These are phyloP conservation scores for Drosophila sechellia DNA, from an alignment of 1,140 invertebrate species.

Conservation along the genomic window DNA sequence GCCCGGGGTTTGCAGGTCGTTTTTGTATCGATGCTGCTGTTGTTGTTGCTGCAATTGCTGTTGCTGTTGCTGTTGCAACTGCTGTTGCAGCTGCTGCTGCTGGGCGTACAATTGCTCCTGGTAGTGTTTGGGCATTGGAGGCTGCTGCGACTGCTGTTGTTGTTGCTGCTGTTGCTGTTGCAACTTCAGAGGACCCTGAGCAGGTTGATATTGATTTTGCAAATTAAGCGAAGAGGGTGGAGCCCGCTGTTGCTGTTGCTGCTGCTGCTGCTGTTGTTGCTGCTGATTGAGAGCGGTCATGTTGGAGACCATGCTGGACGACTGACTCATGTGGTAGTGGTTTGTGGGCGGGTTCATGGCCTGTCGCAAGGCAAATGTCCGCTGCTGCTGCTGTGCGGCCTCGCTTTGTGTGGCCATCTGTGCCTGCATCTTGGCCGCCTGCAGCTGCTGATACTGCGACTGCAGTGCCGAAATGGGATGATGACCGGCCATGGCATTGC, in stretches of 20 bases:
- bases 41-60: conserved; percentile 66
- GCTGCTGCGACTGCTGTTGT: conserved; percentile 45
- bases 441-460: conserved; percentile 86
- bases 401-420: conserved; percentile 87
- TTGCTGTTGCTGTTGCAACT: conserved; percentile 49
- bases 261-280: conserved; percentile 63
- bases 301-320: conserved; percentile 73
- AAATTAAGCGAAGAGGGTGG: conserved; percentile 79
- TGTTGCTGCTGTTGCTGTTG: conserved; percentile 58
- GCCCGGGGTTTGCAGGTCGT: conserved; percentile 69
- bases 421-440: conserved; percentile 87
- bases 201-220: conserved; percentile 77
- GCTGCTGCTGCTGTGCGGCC: conserved; percentile 87
- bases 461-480: conserved; percentile 85
- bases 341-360: conserved; percentile 83
- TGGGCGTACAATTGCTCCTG: conserved; percentile 74
- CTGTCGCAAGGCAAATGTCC: conserved; percentile 87
- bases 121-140: conserved; percentile 65
- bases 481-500: conserved; percentile 83
- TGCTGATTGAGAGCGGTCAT: conserved; percentile 61
- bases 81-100: conserved; percentile 56
- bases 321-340: conserved; percentile 82
- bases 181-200: conserved; percentile 71
- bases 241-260: conserved; percentile 55
- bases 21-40: conserved; percentile 74